These are phyloP conservation scores for Daubentonia madagascariensis DNA, from an alignment of 2,113 vertebrate species.

Conservation along the genomic window DNA sequence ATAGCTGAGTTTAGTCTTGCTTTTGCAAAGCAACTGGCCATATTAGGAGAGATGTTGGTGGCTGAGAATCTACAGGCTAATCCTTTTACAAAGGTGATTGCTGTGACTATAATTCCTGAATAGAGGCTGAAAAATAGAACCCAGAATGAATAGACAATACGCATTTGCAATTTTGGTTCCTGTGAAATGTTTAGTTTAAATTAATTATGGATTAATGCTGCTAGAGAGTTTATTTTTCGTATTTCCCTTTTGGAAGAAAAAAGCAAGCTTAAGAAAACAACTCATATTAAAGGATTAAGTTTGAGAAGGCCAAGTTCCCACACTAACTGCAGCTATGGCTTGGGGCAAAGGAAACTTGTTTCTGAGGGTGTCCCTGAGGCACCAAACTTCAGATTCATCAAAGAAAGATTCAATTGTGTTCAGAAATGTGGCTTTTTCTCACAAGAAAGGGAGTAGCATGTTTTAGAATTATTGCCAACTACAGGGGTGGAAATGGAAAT, in stretches of 20 bases:
- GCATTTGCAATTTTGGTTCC: neutral
- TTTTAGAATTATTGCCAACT: neutral
- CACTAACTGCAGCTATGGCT: neutral
- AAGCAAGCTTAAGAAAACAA: neutral
- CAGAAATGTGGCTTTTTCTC: neutral
- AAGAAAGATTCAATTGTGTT: slow-evolving; percentile 52
- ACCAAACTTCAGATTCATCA: neutral
- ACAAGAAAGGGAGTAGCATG: neutral
- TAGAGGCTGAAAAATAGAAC: neutral
- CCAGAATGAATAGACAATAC: neutral
- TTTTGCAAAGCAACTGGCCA: slow-evolving; percentile 53
- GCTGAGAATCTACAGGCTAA: slow-evolving; percentile 24
- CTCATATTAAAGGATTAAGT: neutral
- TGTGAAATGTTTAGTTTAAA: slow-evolving; percentile 40
- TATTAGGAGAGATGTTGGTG: slow-evolving; percentile 64
- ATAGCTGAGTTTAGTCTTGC: neutral
- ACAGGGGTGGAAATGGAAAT: neutral
- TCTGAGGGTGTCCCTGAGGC: neutral
- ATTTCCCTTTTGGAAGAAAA: slow-evolving; percentile 25
- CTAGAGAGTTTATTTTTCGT: neutral
- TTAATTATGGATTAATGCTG: neutral
- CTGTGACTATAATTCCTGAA: neutral
- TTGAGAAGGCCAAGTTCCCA: slow-evolving; percentile 1
- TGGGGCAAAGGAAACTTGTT: slow-evolving; percentile 51
- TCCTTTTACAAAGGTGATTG: neutral